Base-by-base conservation (phyloP, 2,888 invertebrate genomes). In the Netelia inedita region DNA sequence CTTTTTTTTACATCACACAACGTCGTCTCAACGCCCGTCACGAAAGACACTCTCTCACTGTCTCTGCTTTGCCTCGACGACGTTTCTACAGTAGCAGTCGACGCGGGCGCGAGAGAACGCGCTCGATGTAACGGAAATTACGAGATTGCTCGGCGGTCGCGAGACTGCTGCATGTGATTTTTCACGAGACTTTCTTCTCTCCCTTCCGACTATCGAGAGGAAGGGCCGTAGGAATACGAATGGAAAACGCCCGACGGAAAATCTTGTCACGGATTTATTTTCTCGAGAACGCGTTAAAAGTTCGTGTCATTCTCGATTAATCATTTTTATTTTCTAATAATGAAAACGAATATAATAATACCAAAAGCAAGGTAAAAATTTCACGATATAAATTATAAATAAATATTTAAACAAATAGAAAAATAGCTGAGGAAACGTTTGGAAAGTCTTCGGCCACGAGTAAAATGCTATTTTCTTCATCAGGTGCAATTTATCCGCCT, bases 101-200 rank as follows among this genome's bases (percentile, higher is more conserved):
- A 14, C 8, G 21, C 14, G 16, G 46, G 65, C 65, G 73, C 28
- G 23, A 73, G 73, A 57, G 63, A 63, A 35, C 73, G 82, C 68
- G 69, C 80, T 79, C 82, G 85, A 76, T 85, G 81, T 83, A 79
- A 83, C 87, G 87, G 87, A 87, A 88, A 87, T 83, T 83, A 84
- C 85, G 85, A 89, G 87, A 88, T 89, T 89, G 84, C 88, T 85
- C 82, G 68, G 82, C 68, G 87, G 87, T 86, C 80, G 85, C 73
- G 84, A 72, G 80, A 80, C 66, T 76, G 76, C 74, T 82, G 80
- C 46, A 82, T 35, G 79, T 68, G 82, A 85, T 85, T 86, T 85
- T 86, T 84, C 83, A 81, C 75, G 41, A 69, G 65, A 41, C 43
- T 11, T 55, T 21, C 28, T 28, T 59, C 19, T 61, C 71, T 68